Percentiles rank a stretch among this genome's conserved stretches.
Evolutionary conservation across 2,797 vertebrate species (phyloP).

Genomic region (Delichon dasypus): DNA sequence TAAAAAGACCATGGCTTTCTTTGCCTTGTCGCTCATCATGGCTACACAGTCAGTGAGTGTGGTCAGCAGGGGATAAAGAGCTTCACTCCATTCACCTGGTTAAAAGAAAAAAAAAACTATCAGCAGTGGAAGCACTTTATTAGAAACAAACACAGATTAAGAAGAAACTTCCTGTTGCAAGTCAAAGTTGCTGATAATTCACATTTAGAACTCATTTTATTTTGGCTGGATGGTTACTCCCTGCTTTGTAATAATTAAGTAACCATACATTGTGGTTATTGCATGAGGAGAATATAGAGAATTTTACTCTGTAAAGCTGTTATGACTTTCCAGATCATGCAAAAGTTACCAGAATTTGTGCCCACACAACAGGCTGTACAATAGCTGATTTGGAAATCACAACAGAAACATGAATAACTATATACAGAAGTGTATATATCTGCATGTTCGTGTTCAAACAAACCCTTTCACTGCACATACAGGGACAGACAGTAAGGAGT

Average conservation of each 20-base stretch:
- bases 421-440: neutral
- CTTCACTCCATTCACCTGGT: constrained; percentile 96
- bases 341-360: neutral
- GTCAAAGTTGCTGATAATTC: neutral
- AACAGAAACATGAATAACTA: neutral
- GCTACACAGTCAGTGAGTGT: constrained; percentile 92
- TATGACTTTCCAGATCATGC: neutral
- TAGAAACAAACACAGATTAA: neutral
- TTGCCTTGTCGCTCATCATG: constrained; percentile 98
- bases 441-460: neutral
- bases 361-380: neutral
- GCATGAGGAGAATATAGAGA: neutral
- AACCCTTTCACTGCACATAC: neutral
- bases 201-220: neutral
- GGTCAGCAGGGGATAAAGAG: constrained; percentile 91
- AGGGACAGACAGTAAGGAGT: neutral
- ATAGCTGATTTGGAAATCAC: neutral
- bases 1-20: constrained; percentile 97
- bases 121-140: neutral
- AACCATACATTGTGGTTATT: neutral
- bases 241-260: neutral
- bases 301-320: neutral
- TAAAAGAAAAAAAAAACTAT: neutral
- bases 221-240: neutral
- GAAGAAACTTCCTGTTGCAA: neutral